These are phyloP conservation scores for Seriola quinqueradiata DNA, from an alignment of 2,113 vertebrate genomes.

Conservation along the genomic window DNA sequence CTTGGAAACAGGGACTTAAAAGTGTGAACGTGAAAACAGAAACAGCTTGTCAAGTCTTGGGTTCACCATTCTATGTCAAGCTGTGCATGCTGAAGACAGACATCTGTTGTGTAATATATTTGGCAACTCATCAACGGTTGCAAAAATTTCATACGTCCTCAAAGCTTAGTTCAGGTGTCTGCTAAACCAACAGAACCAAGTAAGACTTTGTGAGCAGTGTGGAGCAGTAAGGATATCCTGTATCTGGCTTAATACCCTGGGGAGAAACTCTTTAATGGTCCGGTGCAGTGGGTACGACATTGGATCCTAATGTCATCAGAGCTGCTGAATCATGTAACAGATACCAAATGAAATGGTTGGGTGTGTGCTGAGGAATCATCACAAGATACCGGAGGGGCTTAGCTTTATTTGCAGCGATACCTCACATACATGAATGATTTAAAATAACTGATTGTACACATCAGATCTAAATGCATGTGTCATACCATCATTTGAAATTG, in stretches of 20 bases:
- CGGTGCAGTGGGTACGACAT: constrained; percentile 33
- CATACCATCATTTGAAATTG: not conserved
- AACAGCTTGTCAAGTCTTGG: constrained; percentile 16
- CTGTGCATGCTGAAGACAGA: constrained; percentile 23
- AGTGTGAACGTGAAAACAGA: constrained; percentile 26
- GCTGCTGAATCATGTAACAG: constrained; percentile 66
- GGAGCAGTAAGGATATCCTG: constrained; percentile 44
- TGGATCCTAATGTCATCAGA: constrained; percentile 53
- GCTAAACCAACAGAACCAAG: constrained; percentile 29
- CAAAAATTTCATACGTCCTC: constrained; percentile 33
- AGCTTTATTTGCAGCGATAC: not conserved
- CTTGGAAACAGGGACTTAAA: not conserved
- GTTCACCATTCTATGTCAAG: constrained; percentile 20
- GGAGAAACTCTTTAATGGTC: constrained; percentile 47
- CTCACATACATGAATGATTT: not conserved
- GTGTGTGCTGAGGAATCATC: constrained; percentile 39
- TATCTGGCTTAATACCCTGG: constrained; percentile 42
- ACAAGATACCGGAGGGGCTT: constrained; percentile 17
- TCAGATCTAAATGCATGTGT: not conserved
- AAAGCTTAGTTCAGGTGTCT: constrained; percentile 47
- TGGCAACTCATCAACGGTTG: constrained; percentile 23
- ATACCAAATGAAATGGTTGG: constrained; percentile 51
- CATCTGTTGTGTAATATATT: constrained; percentile 47
- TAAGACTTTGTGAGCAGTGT: constrained; percentile 31
- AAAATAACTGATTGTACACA: not conserved